Conservation (phyloP, 1,140 invertebrate species). For the Lasioglossum albipes region DNA sequence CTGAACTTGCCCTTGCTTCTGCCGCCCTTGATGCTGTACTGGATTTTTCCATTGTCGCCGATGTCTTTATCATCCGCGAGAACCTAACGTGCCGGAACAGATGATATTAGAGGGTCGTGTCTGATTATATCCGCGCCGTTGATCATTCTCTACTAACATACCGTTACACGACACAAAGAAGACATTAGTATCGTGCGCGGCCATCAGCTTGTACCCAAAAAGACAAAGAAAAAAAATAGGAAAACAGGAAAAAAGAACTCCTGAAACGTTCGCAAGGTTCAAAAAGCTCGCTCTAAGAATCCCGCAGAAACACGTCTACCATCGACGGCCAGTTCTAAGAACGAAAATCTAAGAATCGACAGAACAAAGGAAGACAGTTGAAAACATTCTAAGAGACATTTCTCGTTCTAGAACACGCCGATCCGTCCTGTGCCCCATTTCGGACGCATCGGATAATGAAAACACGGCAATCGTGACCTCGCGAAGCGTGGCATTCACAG, state of each 20-base stretch:
- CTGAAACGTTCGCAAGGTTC: background rate
- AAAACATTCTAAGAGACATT: constrained; percentile 18
- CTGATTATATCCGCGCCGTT: background rate
- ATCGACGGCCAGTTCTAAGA: constrained; percentile 3
- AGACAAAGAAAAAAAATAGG: constrained; percentile 6
- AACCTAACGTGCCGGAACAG: constrained; percentile 82
- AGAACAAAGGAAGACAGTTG: background rate
- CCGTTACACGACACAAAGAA: constrained; percentile 30
- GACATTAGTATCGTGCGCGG: constrained; percentile 30
- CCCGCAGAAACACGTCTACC: background rate
- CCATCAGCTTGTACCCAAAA: constrained; percentile 8
- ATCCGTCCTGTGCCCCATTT: background rate
- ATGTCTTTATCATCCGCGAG: constrained; percentile 91
- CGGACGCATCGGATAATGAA: background rate
- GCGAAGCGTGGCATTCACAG: constrained; percentile 56
- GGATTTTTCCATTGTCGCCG: constrained; percentile 89
- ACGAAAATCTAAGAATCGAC: background rate
- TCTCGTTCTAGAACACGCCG: background rate
- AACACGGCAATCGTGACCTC: constrained; percentile 42
- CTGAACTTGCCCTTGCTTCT: constrained; percentile 87
- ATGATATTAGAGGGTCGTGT: background rate
- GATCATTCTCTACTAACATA: constrained; percentile 17
- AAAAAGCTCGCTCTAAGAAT: constrained; percentile 11
- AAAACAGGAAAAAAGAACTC: constrained; percentile 7
- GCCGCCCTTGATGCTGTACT: constrained; percentile 89